Percentiles rank a stretch among this genome's conserved stretches.
Evolutionary conservation across 2,113 vertebrate species (phyloP).

Genomic region (Burhinus oedicnemus): DNA sequence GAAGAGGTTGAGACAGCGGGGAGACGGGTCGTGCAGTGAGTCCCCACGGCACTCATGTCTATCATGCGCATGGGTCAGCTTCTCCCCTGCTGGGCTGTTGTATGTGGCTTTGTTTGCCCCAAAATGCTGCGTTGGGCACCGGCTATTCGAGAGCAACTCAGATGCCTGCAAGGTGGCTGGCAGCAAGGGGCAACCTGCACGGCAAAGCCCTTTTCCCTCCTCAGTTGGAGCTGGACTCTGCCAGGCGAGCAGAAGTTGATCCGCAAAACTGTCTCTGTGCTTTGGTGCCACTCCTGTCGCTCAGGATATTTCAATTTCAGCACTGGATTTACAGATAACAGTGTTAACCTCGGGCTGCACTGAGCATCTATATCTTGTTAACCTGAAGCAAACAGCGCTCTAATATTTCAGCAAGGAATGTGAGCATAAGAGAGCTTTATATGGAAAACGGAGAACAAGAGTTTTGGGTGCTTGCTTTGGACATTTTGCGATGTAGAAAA

Average conservation of each 20-base stretch:
- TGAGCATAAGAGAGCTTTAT: neutral
- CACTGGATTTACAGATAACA: neutral
- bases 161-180: neutral
- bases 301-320: neutral
- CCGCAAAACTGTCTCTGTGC: neutral
- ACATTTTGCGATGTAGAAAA: neutral
- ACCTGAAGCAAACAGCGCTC: neutral
- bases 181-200: neutral
- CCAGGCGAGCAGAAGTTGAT: neutral
- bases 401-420: neutral
- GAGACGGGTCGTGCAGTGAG: neutral
- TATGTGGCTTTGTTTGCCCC: neutral
- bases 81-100: neutral
- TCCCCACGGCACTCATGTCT: neutral
- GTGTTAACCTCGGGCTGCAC: neutral
- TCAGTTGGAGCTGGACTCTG: neutral
- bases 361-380: neutral
- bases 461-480: neutral
- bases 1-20: neutral
- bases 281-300: neutral
- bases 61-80: neutral
- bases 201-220: neutral
- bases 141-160: accelerated
- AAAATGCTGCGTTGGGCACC: neutral
- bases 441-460: neutral